Percentiles rank a stretch among this genome's conserved stretches.
These are phyloP conservation scores for Pogonomyrmex californicus DNA, from an alignment of 1,140 invertebrate species.

Conservation along the genomic window DNA sequence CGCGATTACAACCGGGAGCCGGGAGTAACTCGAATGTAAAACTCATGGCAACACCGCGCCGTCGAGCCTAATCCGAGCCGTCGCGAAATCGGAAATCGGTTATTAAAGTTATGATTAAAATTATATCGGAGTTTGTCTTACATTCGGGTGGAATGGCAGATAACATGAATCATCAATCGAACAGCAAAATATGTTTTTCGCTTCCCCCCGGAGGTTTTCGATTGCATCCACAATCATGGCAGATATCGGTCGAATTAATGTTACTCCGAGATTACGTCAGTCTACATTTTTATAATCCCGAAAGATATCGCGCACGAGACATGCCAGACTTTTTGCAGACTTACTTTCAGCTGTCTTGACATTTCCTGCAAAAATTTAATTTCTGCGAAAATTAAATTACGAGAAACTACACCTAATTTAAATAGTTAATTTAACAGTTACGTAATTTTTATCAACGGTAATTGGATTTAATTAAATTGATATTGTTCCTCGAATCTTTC, in stretches of 20 bases:
- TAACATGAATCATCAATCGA: constrained; percentile 4
- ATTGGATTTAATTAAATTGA: not conserved
- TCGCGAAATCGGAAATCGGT: too few species aligned
- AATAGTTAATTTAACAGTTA: not conserved
- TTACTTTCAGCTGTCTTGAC: not conserved
- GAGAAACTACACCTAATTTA: not conserved
- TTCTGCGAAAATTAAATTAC: not conserved
- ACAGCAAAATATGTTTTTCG: constrained; percentile 34
- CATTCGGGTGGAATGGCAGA: not conserved
- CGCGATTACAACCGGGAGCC: not conserved
- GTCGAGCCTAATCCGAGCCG: not conserved
- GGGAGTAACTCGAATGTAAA: not conserved
- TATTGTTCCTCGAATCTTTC: not conserved
- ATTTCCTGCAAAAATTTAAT: not conserved
- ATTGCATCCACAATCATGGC: not conserved
- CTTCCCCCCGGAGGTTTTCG: not conserved
- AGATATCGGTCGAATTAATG: constrained; percentile 9
- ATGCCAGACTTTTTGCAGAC: not conserved
- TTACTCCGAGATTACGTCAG: constrained; percentile 38
- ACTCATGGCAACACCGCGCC: not conserved
- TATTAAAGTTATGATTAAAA: not conserved
- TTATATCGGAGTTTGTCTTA: not conserved
- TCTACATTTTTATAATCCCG: not conserved
- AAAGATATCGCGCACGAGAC: not conserved
- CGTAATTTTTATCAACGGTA: not conserved